Percentiles rank a stretch among this genome's conserved stretches.
Evolutionary conservation across 2,888 invertebrate genomes (phyloP).

Genomic region (Ormyrus thymus): DNA sequence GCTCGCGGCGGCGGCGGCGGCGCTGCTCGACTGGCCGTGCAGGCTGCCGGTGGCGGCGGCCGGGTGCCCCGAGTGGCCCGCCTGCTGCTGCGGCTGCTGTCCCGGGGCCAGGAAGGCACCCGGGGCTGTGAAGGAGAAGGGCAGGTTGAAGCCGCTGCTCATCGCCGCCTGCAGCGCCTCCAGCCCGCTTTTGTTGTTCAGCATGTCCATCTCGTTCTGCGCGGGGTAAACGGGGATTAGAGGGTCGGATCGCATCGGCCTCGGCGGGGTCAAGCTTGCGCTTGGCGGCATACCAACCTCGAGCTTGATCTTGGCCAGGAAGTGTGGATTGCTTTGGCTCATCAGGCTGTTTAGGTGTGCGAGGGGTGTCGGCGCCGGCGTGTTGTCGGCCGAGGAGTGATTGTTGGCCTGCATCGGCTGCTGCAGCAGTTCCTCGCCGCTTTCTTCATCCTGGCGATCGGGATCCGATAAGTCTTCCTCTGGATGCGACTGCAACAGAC

Average conservation of each 20-base stretch:
- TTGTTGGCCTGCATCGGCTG: constrained; percentile 69
- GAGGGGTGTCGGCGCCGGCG: constrained; percentile 72
- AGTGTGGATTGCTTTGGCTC: constrained; percentile 77
- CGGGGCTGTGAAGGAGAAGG: constrained; percentile 77
- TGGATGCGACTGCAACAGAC: constrained; percentile 77
- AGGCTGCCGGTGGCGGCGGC: constrained; percentile 68
- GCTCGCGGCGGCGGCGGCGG: neutral
- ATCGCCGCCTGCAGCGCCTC: constrained; percentile 71
- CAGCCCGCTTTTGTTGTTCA: constrained; percentile 65
- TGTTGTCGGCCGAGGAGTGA: constrained; percentile 66
- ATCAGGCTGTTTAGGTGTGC: constrained; percentile 77
- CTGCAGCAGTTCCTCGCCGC: constrained; percentile 74
- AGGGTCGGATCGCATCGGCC: too few species aligned
- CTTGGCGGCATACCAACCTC: constrained; percentile 64
- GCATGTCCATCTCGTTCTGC: constrained; percentile 64
- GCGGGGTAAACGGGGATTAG: neutral
- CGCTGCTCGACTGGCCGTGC: neutral
- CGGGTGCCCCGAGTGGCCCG: constrained; percentile 72
- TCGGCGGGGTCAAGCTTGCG: too few species aligned
- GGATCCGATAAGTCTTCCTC: constrained; percentile 78
- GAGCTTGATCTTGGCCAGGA: constrained; percentile 73
- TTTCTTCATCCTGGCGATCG: constrained; percentile 77
- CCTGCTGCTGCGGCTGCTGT: constrained; percentile 70
- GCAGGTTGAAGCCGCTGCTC: constrained; percentile 72
- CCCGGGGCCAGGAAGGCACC: constrained; percentile 78